Evolutionary conservation across 2,113 vertebrate species (phyloP), one percentile per base, ranked within the genome.

Genomic region (Peucedramus taeniatus): DNA sequence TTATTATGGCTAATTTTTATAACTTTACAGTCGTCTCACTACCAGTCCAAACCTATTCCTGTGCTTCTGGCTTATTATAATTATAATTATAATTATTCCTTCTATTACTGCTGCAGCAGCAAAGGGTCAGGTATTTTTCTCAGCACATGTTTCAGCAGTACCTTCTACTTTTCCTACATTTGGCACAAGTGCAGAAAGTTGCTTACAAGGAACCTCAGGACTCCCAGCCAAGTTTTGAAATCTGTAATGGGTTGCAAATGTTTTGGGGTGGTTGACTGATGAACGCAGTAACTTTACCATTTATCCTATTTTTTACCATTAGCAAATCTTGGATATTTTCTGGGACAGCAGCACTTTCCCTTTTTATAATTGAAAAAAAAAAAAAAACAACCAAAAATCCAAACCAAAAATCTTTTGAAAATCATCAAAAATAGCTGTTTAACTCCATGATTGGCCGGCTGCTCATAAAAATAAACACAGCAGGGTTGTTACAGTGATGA

Each of bases 161-260:
- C 93, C 92, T 96, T 95, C 93, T 91, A 6, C 5, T 84, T 93
- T 95, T 60, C 83, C 88, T 60, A 11, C 28, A 0, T 84, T 95
- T 92, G 95, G 96, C 96, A 94, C 89, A 40, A 47, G 53, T 53
- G 92, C 80, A 94, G 72, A 83, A 57, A 30, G 61, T 93, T 65
- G 90, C 96, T 94, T 85, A 79, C 87, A 45, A 83, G 94, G 88
- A 97, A 71, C 76, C 83, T 97, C 90, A 18, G 3, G 68, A 91
- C 49, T 96, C 80, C 4, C 37, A 66, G 97, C 97, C 98, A 97
- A 66, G 93, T 92, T 95, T 31, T 28, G 75, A 94, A 89, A 93
- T 50, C 71, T 28, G 30, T 98, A 98, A 98, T 98, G 96, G 93
- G 92, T 96, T 98, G 96, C 98, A 98, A 98, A 98, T 98, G 98